phyloP scores from a whole-genome alignment of 64 coral and sea anemone genomes.

The Actinia tenebrosa region DNA sequence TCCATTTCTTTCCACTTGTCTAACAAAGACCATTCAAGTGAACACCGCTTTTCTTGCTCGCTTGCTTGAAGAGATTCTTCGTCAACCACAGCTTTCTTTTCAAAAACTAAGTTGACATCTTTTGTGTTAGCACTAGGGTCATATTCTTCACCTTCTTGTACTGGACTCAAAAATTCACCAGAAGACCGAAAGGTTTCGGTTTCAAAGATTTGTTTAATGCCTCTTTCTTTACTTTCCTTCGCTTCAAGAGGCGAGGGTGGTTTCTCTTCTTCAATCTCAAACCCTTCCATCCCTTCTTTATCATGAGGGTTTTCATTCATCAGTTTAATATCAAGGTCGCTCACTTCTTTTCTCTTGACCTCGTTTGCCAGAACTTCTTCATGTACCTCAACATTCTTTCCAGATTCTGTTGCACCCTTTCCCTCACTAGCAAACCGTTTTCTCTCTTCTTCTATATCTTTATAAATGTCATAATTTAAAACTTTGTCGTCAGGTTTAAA shows the following conservation, averaged over 20 bases:
- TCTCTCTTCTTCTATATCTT: slow-evolving; percentile 16
- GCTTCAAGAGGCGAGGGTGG: slow-evolving; percentile 8
- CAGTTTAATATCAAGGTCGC: neutral
- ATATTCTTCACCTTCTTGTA: neutral
- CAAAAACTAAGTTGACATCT: neutral
- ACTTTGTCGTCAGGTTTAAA: too few relatives aligned
- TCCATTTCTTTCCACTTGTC: slow-evolving; percentile 34
- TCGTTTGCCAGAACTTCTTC: slow-evolving; percentile 11
- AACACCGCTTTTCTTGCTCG: slow-evolving; percentile 7
- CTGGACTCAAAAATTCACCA: neutral
- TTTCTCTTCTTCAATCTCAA: neutral
- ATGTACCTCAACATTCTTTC: neutral
- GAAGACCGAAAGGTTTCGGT: neutral
- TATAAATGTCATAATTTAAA: neutral
- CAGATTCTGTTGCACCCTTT: neutral
- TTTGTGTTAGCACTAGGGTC: neutral
- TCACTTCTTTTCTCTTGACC: neutral
- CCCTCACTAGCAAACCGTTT: neutral
- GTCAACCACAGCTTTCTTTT: neutral
- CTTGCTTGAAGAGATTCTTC: slow-evolving; percentile 1
- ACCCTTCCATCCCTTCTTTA: neutral
- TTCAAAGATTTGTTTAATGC: slow-evolving; percentile 6
- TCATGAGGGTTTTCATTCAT: neutral
- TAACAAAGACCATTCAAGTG: neutral
- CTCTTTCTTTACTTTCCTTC: neutral